Base-by-base conservation (phyloP, 2,888 invertebrate genomes). In the Meiosimyza platycephala region DNA sequence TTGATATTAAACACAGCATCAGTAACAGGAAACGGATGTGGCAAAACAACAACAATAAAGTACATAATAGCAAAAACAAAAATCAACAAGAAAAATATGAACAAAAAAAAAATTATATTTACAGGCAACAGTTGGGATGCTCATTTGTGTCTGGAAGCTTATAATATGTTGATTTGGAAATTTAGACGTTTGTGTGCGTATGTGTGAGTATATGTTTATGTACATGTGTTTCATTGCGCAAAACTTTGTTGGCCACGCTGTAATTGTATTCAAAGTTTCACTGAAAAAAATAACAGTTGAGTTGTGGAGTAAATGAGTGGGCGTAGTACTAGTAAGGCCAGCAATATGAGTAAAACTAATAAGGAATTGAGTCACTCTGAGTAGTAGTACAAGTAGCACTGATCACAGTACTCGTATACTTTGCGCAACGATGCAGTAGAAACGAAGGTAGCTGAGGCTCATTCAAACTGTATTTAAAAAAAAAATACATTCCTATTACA, bases 1-100 rank as follows among this genome's bases (percentile, higher is more conserved):
- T 67, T 67, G 57, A 67, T 67, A 67, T 67, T 55, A 67, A 33
- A 59, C 62, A 47, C 59, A 59, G 59, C 59, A 22, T 16, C n/a
- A 57, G 12, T 22, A 57, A 57, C 57, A 57, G 57, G 57, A 57
- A 57, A n/a, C 28, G 57, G 18, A 57, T 57, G 57, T 28, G 18
- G 57, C 1, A 6, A 3, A 12, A 18, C 12, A 22, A 57, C 57
- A 57, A 40, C 54, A 52, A 54, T 40, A 54, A 18, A 50, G 28
- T 16, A n/a, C n/a, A n/a, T n/a, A 28, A 12, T 52, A 28, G 15
- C 51, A 50, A 65, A 15, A 28, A 22, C 6, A 65, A 18, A n/a
- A 63, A 63, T 47, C 33, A 63, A 63, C 28, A 62, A 13, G n/a
- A 60, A 28, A 16, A 16, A 33, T 7, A 40, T 22, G n/a, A 6